phyloP scores from a whole-genome alignment of 1,140 invertebrate genomes.

The Zophobas atratus region DNA sequence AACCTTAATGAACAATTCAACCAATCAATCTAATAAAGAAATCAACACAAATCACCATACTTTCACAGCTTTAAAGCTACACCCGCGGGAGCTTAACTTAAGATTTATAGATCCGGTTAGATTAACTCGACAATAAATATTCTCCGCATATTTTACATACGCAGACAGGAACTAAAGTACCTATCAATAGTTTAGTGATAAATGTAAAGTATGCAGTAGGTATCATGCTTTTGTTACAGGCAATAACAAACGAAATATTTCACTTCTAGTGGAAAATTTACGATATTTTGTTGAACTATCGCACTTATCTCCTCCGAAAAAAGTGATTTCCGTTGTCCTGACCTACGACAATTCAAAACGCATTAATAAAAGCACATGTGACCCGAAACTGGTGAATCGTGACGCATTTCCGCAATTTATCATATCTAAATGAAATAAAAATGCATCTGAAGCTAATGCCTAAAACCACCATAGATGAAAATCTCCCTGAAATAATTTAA shows the following conservation, averaged over 20 bases:
- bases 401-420: background rate
- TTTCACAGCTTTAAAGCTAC: too few species aligned
- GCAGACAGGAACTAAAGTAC: background rate
- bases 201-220: too few species aligned
- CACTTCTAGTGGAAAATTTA: background rate
- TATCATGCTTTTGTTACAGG: too few species aligned
- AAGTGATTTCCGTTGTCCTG: conserved; percentile 16
- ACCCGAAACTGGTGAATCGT: background rate
- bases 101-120: too few species aligned
- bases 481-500: background rate
- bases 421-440: background rate
- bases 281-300: conserved; percentile 2
- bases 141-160: background rate
- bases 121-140: background rate
- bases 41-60: too few species aligned
- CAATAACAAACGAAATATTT: background rate
- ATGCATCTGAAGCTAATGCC: too few species aligned
- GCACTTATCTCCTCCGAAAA: conserved; percentile 20
- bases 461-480: too few species aligned
- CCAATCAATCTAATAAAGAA: too few species aligned
- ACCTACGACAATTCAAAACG: conserved; percentile 12
- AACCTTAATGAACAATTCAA: too few species aligned
- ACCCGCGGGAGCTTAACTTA: too few species aligned
- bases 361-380: background rate
- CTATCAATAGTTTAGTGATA: too few species aligned